Base-by-base conservation (phyloP, 1,140 invertebrate genomes). In the Riptortus pedestris region DNA sequence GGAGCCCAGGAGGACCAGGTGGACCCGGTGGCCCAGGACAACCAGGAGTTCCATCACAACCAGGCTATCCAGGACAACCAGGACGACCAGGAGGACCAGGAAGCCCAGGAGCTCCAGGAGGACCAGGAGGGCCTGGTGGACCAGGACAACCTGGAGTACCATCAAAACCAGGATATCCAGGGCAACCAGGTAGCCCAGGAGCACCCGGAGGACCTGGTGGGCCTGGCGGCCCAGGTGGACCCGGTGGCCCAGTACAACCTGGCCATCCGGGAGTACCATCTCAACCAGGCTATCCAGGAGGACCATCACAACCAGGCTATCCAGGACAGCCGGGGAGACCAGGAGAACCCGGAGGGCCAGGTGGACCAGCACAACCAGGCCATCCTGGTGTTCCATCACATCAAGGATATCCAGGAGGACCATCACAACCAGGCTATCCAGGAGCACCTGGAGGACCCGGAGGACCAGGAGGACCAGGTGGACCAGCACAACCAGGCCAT, bases 101-200 rank as follows among this genome's bases (percentile, higher is more conserved):
- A 16, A 24, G 20, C 57, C 77, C 78, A 38, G 74, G 73, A 43
- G 59, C 20, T 26, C 76, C 77, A 69, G 73, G 69, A 27, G 69
- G 28, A 20, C 77, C 73, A 28, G 52, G 47, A 58, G 27, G 14
- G 12, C 60, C 66, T 48, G 68, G 60, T 29, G 29, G 27, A 58
- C 64, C 66, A 59, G 70, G 63, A 66, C 63, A 67, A 27, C 70
- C 52, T 68, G 69, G 12, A 27, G 58, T 7, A 43, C 71, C 74
- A 60, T 62, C 69, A n/a, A 45, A 61, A 45, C 62, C 66, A 69
- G 69, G 67, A 11, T 57, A 66, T 38, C 68, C 67, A 22, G 70
- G 69, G 2, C 38, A 69, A 22, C 69, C 70, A 65, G 70, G 69
- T 22, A 60, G 66, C 31, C 68, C 69, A 11, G 67, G 68, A 20